A percentile compares a stretch with the other conserved stretches of the same genome.
phyloP scores from a whole-genome alignment of 1,140 invertebrate genomes.

The Venturia canescens region DNA sequence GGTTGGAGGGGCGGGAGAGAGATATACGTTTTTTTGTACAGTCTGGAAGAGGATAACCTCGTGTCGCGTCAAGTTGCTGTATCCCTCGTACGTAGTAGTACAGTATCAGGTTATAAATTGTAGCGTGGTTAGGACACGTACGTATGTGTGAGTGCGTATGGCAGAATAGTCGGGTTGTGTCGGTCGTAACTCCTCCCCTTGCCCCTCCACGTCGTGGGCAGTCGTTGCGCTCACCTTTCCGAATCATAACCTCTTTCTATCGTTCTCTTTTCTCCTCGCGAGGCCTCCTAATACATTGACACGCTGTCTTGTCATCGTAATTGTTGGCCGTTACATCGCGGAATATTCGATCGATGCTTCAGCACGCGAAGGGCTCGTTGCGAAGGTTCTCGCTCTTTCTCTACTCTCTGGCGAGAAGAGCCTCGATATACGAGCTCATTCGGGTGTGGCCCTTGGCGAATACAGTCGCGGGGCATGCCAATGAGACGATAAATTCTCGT shows the following conservation, averaged over 20 bases:
- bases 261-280: background rate
- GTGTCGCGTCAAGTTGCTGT: conserved; percentile 21
- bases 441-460: conserved; percentile 29
- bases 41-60: conserved; percentile 21
- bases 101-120: conserved; percentile 20
- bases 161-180: background rate
- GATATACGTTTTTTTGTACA: background rate
- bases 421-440: conserved; percentile 18
- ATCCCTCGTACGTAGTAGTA: conserved; percentile 19
- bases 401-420: background rate
- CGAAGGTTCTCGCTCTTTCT: background rate
- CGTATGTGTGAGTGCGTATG: background rate
- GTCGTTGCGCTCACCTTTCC: background rate
- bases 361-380: conserved; percentile 15
- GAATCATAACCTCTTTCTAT: conserved; percentile 8
- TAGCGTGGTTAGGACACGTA: background rate
- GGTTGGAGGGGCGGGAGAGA: background rate
- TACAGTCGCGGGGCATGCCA: background rate
- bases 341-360: conserved; percentile 23
- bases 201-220: background rate
- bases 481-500: background rate
- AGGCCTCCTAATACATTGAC: conserved; percentile 24
- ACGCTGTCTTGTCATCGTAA: conserved; percentile 26
- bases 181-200: background rate
- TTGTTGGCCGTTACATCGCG: conserved; percentile 24